phyloP scores from a whole-genome alignment of 1,140 invertebrate species.

The Kradibia gibbosae region DNA sequence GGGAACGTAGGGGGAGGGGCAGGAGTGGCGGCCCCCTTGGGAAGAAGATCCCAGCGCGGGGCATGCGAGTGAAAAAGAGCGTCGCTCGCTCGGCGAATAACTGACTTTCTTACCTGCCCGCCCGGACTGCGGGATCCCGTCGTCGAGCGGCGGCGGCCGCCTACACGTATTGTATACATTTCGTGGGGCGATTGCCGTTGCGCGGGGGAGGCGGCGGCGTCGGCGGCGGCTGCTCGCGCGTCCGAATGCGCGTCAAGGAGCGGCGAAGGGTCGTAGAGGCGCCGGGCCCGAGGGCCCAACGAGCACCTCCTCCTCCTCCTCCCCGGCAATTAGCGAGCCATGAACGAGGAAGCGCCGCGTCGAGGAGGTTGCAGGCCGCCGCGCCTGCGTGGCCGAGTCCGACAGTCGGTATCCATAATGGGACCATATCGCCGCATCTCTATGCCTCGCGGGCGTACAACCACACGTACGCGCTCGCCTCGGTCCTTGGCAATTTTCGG shows the following conservation, averaged over 20 bases:
- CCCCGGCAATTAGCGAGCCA: background rate
- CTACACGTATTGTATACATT: background rate
- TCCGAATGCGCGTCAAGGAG: background rate
- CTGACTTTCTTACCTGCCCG: conserved; percentile 13
- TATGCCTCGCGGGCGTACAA: too few species aligned
- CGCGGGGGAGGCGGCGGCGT: too few species aligned
- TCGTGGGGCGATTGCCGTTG: background rate
- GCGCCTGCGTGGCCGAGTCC: conserved; percentile 19
- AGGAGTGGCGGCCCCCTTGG: background rate
- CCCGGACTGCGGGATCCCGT: background rate
- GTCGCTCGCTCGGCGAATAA: conserved; percentile 3
- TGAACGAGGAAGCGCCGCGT: background rate
- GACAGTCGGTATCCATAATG: background rate
- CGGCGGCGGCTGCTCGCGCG: too few species aligned
- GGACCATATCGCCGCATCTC: conserved; percentile 5
- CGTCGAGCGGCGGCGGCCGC: background rate
- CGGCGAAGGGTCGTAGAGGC: background rate
- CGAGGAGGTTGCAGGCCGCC: conserved; percentile 19
- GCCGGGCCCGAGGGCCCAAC: too few species aligned
- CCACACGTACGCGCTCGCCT: background rate
- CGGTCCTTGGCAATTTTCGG: conserved; percentile 25
- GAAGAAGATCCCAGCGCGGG: conserved; percentile 1
- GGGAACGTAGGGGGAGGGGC: background rate
- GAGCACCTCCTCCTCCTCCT: background rate
- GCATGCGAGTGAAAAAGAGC: conserved; percentile 10